Evolutionary conservation across 2,113 vertebrate species (phyloP).

Genomic region (Oncorhynchus tshawytscha): DNA sequence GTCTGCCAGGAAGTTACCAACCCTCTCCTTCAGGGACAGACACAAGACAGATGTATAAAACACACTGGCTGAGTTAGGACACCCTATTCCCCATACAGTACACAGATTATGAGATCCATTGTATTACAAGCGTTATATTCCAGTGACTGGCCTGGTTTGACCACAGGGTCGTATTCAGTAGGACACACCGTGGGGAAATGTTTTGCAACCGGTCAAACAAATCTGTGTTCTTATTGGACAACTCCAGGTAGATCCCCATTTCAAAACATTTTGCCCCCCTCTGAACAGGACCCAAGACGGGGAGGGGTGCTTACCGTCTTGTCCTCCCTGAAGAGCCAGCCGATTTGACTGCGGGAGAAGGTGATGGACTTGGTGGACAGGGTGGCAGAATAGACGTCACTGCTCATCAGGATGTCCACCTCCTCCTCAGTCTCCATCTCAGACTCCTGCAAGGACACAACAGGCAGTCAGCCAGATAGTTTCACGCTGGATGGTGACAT

Average conservation of each 20-base stretch:
- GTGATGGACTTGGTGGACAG: slow-evolving; percentile 98
- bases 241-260: neutral
- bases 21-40: slow-evolving; percentile 80
- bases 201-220: no score
- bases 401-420: slow-evolving; percentile 99
- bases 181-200: no score
- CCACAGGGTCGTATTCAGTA: no score
- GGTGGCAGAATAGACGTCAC: slow-evolving; percentile 96
- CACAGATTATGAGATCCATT: no score
- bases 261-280: neutral
- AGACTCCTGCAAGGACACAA: slow-evolving; percentile 79
- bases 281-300: neutral
- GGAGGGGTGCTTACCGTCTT: slow-evolving; percentile 83
- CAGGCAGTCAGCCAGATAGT: neutral
- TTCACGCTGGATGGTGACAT: no score
- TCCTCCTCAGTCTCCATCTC: slow-evolving; percentile 99
- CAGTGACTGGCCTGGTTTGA: no score
- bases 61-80: no score
- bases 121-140: no score
- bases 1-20: slow-evolving; percentile 96
- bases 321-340: slow-evolving; percentile 98
- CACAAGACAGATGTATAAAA: neutral
- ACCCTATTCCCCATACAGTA: no score
- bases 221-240: neutral
- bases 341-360: slow-evolving; percentile 95